These are phyloP conservation scores for Chamaea fasciata DNA, from an alignment of 2,113 vertebrate species.

Conservation along the genomic window DNA sequence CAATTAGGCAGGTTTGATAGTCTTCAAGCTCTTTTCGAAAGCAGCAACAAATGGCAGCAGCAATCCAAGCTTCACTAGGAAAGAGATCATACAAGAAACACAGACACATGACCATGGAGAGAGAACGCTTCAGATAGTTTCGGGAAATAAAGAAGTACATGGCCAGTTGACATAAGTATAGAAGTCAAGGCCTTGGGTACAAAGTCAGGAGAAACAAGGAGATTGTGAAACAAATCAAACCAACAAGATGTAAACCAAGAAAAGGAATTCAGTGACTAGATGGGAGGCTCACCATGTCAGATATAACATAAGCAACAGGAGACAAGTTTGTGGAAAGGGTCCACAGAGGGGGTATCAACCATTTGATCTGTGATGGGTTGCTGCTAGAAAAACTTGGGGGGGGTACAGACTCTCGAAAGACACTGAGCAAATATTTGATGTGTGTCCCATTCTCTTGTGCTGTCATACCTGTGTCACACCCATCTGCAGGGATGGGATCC, in stretches of 20 bases:
- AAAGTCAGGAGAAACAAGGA: not conserved
- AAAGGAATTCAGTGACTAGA: not conserved
- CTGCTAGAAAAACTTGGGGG: not conserved
- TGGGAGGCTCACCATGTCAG: not conserved
- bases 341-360: not conserved
- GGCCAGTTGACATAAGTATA: not conserved
- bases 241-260: not conserved
- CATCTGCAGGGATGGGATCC: not conserved
- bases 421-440: not conserved
- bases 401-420: accelerated
- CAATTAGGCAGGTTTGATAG: not conserved
- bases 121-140: not conserved
- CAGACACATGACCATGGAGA: not conserved
- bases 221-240: not conserved
- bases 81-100: not conserved
- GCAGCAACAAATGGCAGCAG: not conserved
- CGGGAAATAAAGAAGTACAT: not conserved
- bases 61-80: not conserved
- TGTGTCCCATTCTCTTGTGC: accelerated
- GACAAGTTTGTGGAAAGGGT: not conserved
- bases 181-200: not conserved
- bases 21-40: not conserved
- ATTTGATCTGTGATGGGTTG: not conserved
- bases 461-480: accelerated
- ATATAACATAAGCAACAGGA: not conserved